These are phyloP conservation scores for Alosa alosa DNA, from an alignment of 2,113 vertebrate genomes.

Conservation along the genomic window DNA sequence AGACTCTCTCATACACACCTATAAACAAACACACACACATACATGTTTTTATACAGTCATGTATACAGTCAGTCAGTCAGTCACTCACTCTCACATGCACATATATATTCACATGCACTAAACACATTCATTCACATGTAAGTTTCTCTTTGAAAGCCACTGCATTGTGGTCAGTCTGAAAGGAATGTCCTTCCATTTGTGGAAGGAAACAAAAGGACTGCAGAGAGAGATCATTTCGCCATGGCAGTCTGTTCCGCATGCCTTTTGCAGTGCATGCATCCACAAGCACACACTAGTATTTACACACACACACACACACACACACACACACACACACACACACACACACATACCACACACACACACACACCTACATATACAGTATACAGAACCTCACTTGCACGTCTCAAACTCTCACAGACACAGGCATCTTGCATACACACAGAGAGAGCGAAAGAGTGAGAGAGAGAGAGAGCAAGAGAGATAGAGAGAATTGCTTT, in stretches of 20 bases:
- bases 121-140: background rate
- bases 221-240: background rate
- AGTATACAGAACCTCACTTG: background rate
- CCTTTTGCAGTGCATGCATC: background rate
- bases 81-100: background rate
- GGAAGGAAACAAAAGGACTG: background rate
- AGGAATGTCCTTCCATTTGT: constrained; percentile 1
- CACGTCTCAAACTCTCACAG: background rate
- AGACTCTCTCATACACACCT: background rate
- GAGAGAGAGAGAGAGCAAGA: background rate
- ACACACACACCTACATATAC: background rate
- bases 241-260: background rate
- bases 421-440: background rate
- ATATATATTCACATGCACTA: background rate
- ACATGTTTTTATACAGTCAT: too few relatives aligned
- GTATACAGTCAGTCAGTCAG: background rate
- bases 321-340: background rate
- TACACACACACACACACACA: background rate
- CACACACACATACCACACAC: background rate
- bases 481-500: background rate
- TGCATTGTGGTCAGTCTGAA: constrained; percentile 18
- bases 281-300: background rate
- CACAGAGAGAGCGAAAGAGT: background rate
- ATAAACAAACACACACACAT: too few relatives aligned
- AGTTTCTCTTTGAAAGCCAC: background rate